Percentiles rank a stretch among this genome's conserved stretches.
Conservation (phyloP, 2,888 invertebrate species). For the Acleris cristana region DNA sequence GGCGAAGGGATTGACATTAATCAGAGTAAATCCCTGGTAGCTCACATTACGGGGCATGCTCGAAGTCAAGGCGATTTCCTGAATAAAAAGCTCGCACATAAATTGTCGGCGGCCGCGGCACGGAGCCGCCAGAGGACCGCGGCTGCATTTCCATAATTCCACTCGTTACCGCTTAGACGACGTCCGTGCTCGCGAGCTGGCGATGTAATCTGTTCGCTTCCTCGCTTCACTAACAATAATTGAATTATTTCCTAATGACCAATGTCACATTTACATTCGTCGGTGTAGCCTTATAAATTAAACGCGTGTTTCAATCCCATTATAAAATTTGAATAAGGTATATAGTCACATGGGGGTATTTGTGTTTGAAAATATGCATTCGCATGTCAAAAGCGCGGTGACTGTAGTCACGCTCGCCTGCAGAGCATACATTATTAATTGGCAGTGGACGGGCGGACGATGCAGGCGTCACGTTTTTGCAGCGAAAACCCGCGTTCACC, state of each 20-base stretch:
- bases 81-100: constrained; percentile 57
- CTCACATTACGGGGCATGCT: constrained; percentile 46
- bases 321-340: constrained; percentile 26
- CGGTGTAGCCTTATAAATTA: constrained; percentile 11
- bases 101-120: constrained; percentile 52
- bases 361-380: constrained; percentile 31
- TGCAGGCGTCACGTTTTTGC: constrained; percentile 28
- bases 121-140: constrained; percentile 37
- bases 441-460: constrained; percentile 34
- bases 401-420: constrained; percentile 42
- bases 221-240: constrained; percentile 60
- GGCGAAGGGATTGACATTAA: constrained; percentile 53
- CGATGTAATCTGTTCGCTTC: constrained; percentile 59
- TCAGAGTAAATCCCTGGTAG: constrained; percentile 53
- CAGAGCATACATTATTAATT: constrained; percentile 61
- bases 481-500: constrained; percentile 20
- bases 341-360: constrained; percentile 17
- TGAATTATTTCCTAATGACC: constrained; percentile 46
- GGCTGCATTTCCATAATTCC: constrained; percentile 71
- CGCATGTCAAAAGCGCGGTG: constrained; percentile 38
- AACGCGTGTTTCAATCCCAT: constrained; percentile 13
- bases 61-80: constrained; percentile 53
- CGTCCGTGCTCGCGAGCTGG: constrained; percentile 46
- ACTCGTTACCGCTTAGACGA: constrained; percentile 60
- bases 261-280: constrained; percentile 16